Conservation (phyloP, 2,888 invertebrate species). For the Drosophila suboccidentalis region DNA sequence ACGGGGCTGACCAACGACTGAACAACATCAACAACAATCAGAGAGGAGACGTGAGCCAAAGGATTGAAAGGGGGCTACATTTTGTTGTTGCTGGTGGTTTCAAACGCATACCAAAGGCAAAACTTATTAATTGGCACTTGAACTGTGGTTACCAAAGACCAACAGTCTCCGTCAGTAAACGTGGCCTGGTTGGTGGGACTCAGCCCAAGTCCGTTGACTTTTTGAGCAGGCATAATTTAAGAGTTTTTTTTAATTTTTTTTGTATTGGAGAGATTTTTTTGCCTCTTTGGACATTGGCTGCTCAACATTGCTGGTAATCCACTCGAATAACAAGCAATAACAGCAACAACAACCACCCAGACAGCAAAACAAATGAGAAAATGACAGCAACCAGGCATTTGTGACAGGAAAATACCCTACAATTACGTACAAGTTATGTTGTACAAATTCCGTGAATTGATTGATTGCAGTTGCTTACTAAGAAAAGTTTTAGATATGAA, state of each 20-base stretch:
- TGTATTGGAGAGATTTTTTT: conserved; percentile 25
- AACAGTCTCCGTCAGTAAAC: conserved; percentile 13
- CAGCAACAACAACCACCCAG: conserved; percentile 33
- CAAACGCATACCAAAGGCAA: conserved; percentile 67
- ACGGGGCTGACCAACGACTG: conserved; percentile 62
- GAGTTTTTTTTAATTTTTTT: conserved; percentile 49
- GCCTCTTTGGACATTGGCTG: conserved; percentile 68
- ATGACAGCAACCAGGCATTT: conserved; percentile 45
- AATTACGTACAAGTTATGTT: not conserved
- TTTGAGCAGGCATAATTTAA: conserved; percentile 78
- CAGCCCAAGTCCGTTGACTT: conserved; percentile 57
- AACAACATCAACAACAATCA: conserved; percentile 62
- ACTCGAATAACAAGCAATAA: conserved; percentile 65
- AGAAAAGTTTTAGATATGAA: no score
- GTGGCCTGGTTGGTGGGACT: conserved; percentile 12
- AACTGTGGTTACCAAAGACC: conserved; percentile 57
- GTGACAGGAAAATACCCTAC: conserved; percentile 53
- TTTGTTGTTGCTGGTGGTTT: conserved; percentile 32
- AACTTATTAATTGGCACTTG: conserved; percentile 81
- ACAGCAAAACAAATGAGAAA: conserved; percentile 38
- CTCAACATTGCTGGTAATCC: conserved; percentile 68
- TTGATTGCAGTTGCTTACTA: not conserved
- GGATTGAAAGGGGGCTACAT: conserved; percentile 36
- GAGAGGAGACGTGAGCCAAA: conserved; percentile 31
- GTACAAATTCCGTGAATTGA: not conserved